Evolutionary conservation across 2,113 vertebrate genomes (phyloP), one percentile per base, ranked within the genome.

Genomic region (Gobius niger): DNA sequence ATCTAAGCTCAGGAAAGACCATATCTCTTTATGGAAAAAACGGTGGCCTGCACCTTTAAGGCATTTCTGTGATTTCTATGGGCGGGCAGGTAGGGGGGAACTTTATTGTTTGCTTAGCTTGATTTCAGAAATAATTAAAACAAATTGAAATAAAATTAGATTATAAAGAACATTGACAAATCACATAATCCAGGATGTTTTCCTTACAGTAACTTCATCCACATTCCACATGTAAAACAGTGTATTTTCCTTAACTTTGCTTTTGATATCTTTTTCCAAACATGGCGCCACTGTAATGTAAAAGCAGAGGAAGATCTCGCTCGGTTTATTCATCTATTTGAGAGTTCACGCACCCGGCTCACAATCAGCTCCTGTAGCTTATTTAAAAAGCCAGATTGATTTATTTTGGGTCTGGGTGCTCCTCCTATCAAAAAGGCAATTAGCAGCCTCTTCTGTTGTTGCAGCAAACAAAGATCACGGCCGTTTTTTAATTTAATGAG

Each of bases 401-500:
- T 85, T 89, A 89, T 89, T 89, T 88, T 87, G 76, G 81, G 87
- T 67, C 83, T 53, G 11, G 81, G 77, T 67, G 67, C 77, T 79
- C 54, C 67, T 81, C 77, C 49, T 87, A 84, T 83, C 72, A 80
- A 70, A 82, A 88, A 89, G 83, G 78, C 76, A 89, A 88, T 91
- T 90, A 89, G 81, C 69, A 65, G 65, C 59, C 68, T 75, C 76
- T 64, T 76, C 63, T 91, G 84, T 91, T 88, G 85, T 88, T 85
- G 77, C 74, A 85, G 76, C 85, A 82, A 88, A 87, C 76, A 88
- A 84, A 90, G 82, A 83, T 81, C 78, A 73, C 81, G 75, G 47
- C 74, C 76, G 40, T 85, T 89, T 89, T 13, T 88, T 85, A 82
- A 89, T 78, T 88, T 84, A 87, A 90, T 87, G 84, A 88, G 84